Percentiles rank a stretch among this genome's conserved stretches.
These are phyloP conservation scores for Chironomus tentans DNA, from an alignment of 2,888 invertebrate genomes.

Conservation along the genomic window DNA sequence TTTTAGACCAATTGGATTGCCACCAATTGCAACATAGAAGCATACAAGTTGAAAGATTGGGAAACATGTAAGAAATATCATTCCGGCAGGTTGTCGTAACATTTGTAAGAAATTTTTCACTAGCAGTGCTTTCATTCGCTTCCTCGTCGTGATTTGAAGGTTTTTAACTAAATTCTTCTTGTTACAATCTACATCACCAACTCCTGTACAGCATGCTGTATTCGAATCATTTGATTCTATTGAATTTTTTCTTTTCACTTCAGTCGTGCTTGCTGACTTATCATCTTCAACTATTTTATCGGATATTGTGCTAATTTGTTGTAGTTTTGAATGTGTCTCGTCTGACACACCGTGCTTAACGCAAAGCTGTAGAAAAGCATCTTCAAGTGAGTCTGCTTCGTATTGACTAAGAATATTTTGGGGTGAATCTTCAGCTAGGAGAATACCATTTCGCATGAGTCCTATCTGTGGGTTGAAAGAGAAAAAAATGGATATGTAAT, in stretches of 20 bases:
- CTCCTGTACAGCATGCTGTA: constrained; percentile 7
- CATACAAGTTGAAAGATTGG: constrained; percentile 71
- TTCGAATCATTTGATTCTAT: constrained; percentile 20
- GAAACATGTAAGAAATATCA: constrained; percentile 71
- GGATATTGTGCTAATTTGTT: not conserved
- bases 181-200: constrained; percentile 19
- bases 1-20: constrained; percentile 60
- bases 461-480: constrained; percentile 58
- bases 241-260: constrained; percentile 2
- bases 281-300: not conserved
- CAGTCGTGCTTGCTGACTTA: not conserved
- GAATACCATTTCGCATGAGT: constrained; percentile 72
- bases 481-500: no score
- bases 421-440: constrained; percentile 80
- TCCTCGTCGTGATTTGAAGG: constrained; percentile 39
- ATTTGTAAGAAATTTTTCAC: constrained; percentile 62
- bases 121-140: constrained; percentile 54
- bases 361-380: constrained; percentile 64
- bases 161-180: constrained; percentile 28
- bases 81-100: constrained; percentile 60
- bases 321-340: not conserved
- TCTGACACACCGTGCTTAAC: constrained; percentile 19
- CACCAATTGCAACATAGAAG: constrained; percentile 73
- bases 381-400: constrained; percentile 68
- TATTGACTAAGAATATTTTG: constrained; percentile 57